phyloP scores from a whole-genome alignment of 2,797 vertebrate species.

The Perodicticus potto region DNA sequence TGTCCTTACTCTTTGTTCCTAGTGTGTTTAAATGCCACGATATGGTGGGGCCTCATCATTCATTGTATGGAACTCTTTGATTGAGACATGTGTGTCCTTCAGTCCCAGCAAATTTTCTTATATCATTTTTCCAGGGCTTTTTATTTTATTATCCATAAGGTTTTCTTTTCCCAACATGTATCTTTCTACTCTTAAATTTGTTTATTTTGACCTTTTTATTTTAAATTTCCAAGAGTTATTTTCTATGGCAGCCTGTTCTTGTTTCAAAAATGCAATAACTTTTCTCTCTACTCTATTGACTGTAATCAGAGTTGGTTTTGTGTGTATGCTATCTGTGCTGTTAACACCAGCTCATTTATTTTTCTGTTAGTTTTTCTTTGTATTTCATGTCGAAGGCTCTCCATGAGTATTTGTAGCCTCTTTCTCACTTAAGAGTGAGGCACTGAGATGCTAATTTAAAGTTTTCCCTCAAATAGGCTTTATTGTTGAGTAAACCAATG shows the following conservation, averaged over 20 bases:
- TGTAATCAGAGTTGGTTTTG: background rate
- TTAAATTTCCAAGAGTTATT: background rate
- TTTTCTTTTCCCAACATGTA: background rate
- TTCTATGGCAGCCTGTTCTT: background rate
- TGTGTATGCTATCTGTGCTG: background rate
- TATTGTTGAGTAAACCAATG: background rate
- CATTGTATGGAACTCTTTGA: background rate
- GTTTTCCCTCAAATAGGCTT: background rate
- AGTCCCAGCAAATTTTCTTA: background rate
- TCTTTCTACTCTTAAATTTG: conserved; percentile 16
- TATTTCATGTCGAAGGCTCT: background rate
- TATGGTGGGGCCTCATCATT: background rate
- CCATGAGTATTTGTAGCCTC: background rate
- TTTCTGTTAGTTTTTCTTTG: background rate
- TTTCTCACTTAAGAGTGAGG: background rate
- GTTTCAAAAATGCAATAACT: background rate
- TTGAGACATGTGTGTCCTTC: background rate
- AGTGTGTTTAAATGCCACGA: background rate
- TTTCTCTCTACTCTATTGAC: background rate
- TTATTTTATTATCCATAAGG: background rate
- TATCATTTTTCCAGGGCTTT: background rate
- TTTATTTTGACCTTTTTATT: conserved; percentile 18
- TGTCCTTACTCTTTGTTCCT: background rate
- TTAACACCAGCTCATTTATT: conserved; percentile 11
- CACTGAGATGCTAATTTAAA: background rate